Percentiles rank a stretch among this genome's conserved stretches.
Evolutionary conservation across 2,797 vertebrate species (phyloP).

Genomic region (Manis crassicaudata): DNA sequence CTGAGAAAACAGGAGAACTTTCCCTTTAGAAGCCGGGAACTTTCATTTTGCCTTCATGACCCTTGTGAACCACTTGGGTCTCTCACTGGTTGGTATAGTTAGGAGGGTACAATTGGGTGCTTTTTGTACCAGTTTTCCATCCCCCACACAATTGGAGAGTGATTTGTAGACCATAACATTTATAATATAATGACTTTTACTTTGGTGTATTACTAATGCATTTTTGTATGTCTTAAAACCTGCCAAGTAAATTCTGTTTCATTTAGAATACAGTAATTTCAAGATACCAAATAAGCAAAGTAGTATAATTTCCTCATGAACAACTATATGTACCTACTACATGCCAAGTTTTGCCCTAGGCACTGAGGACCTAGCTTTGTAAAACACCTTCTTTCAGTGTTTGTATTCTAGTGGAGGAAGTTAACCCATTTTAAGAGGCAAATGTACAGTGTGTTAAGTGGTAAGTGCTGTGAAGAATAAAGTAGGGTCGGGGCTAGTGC

Average conservation of each 20-base stretch:
- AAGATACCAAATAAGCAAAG: slow-evolving; percentile 39
- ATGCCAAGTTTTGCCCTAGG: slow-evolving; percentile 29
- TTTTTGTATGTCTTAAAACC: slow-evolving; percentile 31
- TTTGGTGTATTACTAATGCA: slow-evolving; percentile 18
- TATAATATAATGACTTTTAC: slow-evolving; percentile 49
- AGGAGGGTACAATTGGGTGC: slow-evolving; percentile 56
- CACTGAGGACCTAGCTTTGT: neutral
- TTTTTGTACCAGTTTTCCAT: slow-evolving; percentile 59
- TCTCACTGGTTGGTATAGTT: slow-evolving; percentile 47
- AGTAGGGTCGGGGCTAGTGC: neutral
- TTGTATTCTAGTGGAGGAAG: slow-evolving; percentile 6
- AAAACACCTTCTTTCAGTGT: slow-evolving; percentile 7
- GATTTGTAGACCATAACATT: slow-evolving; percentile 45
- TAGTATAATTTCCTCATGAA: neutral
- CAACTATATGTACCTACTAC: neutral
- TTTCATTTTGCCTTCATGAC: slow-evolving; percentile 50
- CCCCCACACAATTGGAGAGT: slow-evolving; percentile 2
- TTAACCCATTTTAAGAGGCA: slow-evolving; percentile 7
- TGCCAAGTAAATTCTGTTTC: slow-evolving; percentile 46
- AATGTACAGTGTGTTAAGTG: neutral
- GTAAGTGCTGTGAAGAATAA: neutral
- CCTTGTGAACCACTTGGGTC: neutral
- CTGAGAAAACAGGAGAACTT: neutral
- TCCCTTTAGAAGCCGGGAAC: slow-evolving; percentile 32
- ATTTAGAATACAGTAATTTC: slow-evolving; percentile 56